Percentiles rank a stretch among this genome's conserved stretches.
These are phyloP conservation scores for Phasianus colchicus DNA, from an alignment of 2,113 vertebrate species.

Conservation along the genomic window DNA sequence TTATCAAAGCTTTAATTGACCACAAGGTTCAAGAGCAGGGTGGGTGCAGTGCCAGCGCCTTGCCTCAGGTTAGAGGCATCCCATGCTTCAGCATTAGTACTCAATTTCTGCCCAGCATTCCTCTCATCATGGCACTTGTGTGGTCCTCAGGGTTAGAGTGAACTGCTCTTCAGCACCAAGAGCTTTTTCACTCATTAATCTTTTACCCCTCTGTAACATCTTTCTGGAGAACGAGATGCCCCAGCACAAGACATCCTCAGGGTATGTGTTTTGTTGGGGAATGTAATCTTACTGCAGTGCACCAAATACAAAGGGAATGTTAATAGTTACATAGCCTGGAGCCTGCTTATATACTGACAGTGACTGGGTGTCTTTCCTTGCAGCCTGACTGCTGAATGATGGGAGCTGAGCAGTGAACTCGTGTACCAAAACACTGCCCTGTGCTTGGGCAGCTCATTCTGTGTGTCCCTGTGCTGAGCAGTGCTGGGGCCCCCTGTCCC, in stretches of 20 bases:
- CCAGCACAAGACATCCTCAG: too few relatives aligned
- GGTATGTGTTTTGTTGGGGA: background rate
- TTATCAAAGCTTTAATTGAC: background rate
- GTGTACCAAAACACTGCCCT: fast-evolving
- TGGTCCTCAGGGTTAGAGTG: background rate
- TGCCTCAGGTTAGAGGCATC: background rate
- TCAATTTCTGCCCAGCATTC: background rate
- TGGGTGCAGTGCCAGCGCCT: background rate
- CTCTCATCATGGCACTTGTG: fast-evolving
- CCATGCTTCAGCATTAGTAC: fast-evolving
- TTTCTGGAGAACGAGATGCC: background rate
- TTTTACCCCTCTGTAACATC: background rate
- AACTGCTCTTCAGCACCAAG: background rate
- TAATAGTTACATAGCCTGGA: background rate
- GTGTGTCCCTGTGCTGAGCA: background rate
- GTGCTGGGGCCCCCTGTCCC: background rate
- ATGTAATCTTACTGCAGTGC: background rate
- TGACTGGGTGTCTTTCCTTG: background rate
- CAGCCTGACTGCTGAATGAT: background rate
- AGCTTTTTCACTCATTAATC: too few relatives aligned
- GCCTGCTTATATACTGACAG: too few relatives aligned
- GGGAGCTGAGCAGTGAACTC: background rate
- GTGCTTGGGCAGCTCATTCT: background rate
- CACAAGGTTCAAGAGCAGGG: background rate
- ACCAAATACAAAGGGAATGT: background rate